Base-by-base conservation (phyloP, 92 coral and sea anemone species). In the Virgularia gustaviana region DNA sequence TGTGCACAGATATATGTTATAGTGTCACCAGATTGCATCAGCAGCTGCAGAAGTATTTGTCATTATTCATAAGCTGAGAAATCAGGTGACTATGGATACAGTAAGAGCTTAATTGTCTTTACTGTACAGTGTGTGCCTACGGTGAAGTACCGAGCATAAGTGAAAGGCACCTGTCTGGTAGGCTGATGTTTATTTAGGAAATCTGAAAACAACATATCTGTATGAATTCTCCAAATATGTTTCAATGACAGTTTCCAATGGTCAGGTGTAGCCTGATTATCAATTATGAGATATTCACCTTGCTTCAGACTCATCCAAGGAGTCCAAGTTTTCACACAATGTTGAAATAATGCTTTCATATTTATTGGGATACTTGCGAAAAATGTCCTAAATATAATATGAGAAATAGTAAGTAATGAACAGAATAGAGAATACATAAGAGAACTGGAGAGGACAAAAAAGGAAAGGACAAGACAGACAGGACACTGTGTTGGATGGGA, bases 271-370 rank as follows among this genome's bases (percentile, higher is more conserved):
- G n/a, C n/a, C n/a, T n/a, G n/a, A n/a, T n/a, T n/a, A n/a, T n/a
- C n/a, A 23, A 13, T 22, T 23, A 29, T 4, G 0, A 19, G 15
- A 2, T 19, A 61, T 75, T 36, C 58, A 91, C 97, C 97, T 89
- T 37, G 98, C 98, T 70, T 92, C 98, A 23, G 98, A 96, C 41
- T 92, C 98, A 83, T 92, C 98, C 36, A 92, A 86, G 13, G 98
- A 92, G 72, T 92, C 98, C 85, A 92, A 81, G 70, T 92, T 92
- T 73, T 92, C 98, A 71, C 98, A 92, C 79, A 92, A 51, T 3
- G 98, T 92, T 35, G 98, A 92, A 49, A 92, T 92, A 51, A 92
- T 92, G 71, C 98, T 92, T 80, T 92, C 98, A 39, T 92, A 92
- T 78, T 92, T 92, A 82, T 92, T 92, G 25, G 98, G 98, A 60